Evolutionary conservation across 2,888 invertebrate genomes (phyloP), one percentile per base, ranked within the genome.

Genomic region (Caenorhabditis wallacei): DNA sequence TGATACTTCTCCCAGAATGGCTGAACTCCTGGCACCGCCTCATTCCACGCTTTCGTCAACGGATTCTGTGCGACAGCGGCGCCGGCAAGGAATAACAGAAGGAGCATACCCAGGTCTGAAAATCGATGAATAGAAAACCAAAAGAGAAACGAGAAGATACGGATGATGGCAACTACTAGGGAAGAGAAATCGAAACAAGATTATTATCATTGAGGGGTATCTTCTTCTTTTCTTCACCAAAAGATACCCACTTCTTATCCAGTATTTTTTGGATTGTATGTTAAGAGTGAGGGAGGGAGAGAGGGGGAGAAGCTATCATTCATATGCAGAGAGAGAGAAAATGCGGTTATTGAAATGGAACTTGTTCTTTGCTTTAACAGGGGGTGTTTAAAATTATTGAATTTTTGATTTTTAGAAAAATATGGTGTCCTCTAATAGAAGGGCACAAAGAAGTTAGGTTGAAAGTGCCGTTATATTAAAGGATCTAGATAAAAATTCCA

Each of bases 1-100:
- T 88, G 88, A 82, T 91, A 92, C 76, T 91, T 91, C 79, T 91
- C 91, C 91, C 91, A 91, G 78, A 90, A 91, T 24, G 91, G 91
- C 74, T 90, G 89, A 30, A 91, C 88, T 54, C 88, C 88, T 8
- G 91, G 91, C 18, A 91, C 80, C n/a, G 91, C 91, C 78, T 91
- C 91, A 56, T 91, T 88, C 91, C 91, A 91, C 11, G 90, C 91
- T 48, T 89, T 87, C 11, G 88, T 85, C 69, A 88, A 71, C 2
- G 89, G 88, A 37, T 85, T 87, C 48, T 87, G 86, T 10, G 86
- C 80, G 30, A 35, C 53, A 18, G 57, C 80, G 22, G 64, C 66
- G 26, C 59, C 66, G 20, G 18, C 72, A 59, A 74, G 18, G 20
- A 78, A 24, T 22, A 53, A 22, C 16, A 78, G 22, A 51, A 83